A percentile compares a stretch with the other conserved stretches of the same genome.
Evolutionary conservation across 2,888 invertebrate genomes (phyloP).

Genomic region (Eupithecia abbreviata): DNA sequence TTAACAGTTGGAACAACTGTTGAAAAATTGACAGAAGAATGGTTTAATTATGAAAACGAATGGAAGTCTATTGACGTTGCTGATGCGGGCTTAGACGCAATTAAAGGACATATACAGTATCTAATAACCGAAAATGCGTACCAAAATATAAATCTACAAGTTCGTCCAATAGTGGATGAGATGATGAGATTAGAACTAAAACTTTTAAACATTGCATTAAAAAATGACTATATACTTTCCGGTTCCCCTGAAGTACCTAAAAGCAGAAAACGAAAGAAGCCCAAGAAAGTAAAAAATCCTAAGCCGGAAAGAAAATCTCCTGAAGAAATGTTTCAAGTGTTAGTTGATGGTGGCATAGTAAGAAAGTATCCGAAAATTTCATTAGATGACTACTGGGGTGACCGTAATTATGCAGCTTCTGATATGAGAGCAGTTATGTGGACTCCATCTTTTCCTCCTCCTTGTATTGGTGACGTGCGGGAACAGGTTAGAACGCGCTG

Average conservation of each 20-base stretch:
- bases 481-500: slow-evolving; percentile 85
- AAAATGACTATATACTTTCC: slow-evolving; percentile 61
- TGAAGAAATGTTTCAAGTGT: slow-evolving; percentile 88
- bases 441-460: slow-evolving; percentile 77
- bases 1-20: slow-evolving; percentile 58
- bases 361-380: slow-evolving; percentile 83
- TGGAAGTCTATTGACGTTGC: slow-evolving; percentile 71
- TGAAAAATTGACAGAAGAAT: slow-evolving; percentile 56
- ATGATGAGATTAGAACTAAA: slow-evolving; percentile 85
- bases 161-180: slow-evolving; percentile 88
- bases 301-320: slow-evolving; percentile 86
- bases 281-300: slow-evolving; percentile 75
- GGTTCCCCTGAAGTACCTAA: slow-evolving; percentile 54
- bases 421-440: slow-evolving; percentile 74
- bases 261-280: slow-evolving; percentile 69
- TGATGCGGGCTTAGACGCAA: slow-evolving; percentile 81
- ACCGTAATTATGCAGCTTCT: slow-evolving; percentile 85
- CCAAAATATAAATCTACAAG: slow-evolving; percentile 85
- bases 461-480: slow-evolving; percentile 85
- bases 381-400: slow-evolving; percentile 88
- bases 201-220: slow-evolving; percentile 81
- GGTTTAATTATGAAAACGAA: slow-evolving; percentile 65
- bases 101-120: slow-evolving; percentile 85
- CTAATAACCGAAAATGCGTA: slow-evolving; percentile 87
- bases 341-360: slow-evolving; percentile 88